Percentiles rank a stretch among this genome's conserved stretches.
Evolutionary conservation across 2,888 invertebrate genomes (phyloP).

Genomic region (Lacanobia wlatinum): DNA sequence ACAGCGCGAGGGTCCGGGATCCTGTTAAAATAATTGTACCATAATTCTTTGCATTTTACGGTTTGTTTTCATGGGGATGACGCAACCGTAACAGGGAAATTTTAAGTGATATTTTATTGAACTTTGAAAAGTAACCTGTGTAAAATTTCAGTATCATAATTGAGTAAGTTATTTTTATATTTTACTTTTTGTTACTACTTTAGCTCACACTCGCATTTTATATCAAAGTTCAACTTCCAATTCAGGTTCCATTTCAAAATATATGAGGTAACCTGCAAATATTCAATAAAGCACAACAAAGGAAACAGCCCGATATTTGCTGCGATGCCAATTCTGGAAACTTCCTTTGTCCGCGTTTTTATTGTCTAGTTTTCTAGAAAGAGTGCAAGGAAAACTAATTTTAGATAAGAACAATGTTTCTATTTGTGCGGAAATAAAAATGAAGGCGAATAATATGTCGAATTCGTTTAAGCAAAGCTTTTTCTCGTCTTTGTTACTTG

Average conservation of each 20-base stretch:
- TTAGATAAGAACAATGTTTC: slow-evolving; percentile 31
- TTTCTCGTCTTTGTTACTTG: not conserved
- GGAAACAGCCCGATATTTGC: slow-evolving; percentile 22
- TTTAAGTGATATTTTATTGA: slow-evolving; percentile 4
- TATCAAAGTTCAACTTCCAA: not conserved
- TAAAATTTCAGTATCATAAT: too few species aligned
- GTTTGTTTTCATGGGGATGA: slow-evolving; percentile 51
- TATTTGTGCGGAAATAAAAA: slow-evolving; percentile 12
- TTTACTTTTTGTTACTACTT: too few species aligned
- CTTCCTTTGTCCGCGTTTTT: slow-evolving; percentile 43
- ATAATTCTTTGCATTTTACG: slow-evolving; percentile 51
- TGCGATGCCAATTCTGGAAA: slow-evolving; percentile 17
- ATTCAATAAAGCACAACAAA: slow-evolving; percentile 33
- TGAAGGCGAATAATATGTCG: not conserved
- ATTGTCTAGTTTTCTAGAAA: slow-evolving; percentile 25
- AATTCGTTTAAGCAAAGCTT: not conserved
- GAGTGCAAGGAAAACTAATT: slow-evolving; percentile 20
- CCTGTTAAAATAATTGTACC: slow-evolving; percentile 53
- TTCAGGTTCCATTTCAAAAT: not conserved
- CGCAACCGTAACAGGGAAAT: not conserved
- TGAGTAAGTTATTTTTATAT: too few species aligned
- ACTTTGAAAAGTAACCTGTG: not conserved
- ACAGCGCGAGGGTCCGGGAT: slow-evolving; percentile 3
- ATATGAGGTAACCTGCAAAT: slow-evolving; percentile 9
- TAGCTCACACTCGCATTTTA: too few species aligned